A percentile compares a stretch with the other conserved stretches of the same genome.
phyloP scores from a whole-genome alignment of 2,888 invertebrate genomes.

The Cryptophagus acutangulus region DNA sequence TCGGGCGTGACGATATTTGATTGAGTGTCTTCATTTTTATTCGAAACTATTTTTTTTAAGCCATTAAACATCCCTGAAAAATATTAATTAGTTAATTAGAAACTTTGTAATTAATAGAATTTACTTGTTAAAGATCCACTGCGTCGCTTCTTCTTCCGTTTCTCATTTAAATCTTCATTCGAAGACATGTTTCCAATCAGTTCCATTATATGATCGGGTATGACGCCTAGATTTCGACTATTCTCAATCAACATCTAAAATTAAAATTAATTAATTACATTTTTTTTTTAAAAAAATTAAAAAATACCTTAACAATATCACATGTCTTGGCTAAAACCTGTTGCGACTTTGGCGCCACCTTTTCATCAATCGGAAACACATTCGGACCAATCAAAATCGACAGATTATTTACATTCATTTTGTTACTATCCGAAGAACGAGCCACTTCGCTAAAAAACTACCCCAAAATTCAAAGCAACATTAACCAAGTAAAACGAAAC shows the following conservation, averaged over 20 bases:
- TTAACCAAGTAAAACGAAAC: conserved; percentile 13
- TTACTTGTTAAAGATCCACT: conserved; percentile 84
- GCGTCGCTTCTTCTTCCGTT: conserved; percentile 71
- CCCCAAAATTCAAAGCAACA: conserved; percentile 32
- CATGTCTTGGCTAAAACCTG: conserved; percentile 31
- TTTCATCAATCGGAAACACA: conserved; percentile 72
- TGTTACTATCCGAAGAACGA: conserved; percentile 63
- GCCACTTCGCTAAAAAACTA: conserved; percentile 68
- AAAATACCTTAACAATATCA: conserved; percentile 32
- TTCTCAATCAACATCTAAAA: conserved; percentile 72
- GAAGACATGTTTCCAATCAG: conserved; percentile 38
- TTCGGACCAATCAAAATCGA: conserved; percentile 83
- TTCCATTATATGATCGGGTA: conserved; percentile 59
- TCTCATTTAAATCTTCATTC: conserved; percentile 49
- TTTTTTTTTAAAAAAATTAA: conserved; percentile 2
- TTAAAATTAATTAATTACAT: not conserved
- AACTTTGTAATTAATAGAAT: conserved; percentile 28
- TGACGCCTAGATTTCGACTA: conserved; percentile 66
- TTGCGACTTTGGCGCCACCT: conserved; percentile 51
- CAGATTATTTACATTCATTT: conserved; percentile 80
- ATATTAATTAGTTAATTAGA: conserved; percentile 11
- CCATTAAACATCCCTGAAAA: conserved; percentile 68
- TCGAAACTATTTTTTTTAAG: conserved; percentile 71
- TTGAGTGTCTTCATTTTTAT: conserved; percentile 50
- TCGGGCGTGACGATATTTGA: conserved; percentile 41